These are phyloP conservation scores for Ficedula albicollis DNA, from an alignment of 2,797 vertebrate genomes.

Conservation along the genomic window DNA sequence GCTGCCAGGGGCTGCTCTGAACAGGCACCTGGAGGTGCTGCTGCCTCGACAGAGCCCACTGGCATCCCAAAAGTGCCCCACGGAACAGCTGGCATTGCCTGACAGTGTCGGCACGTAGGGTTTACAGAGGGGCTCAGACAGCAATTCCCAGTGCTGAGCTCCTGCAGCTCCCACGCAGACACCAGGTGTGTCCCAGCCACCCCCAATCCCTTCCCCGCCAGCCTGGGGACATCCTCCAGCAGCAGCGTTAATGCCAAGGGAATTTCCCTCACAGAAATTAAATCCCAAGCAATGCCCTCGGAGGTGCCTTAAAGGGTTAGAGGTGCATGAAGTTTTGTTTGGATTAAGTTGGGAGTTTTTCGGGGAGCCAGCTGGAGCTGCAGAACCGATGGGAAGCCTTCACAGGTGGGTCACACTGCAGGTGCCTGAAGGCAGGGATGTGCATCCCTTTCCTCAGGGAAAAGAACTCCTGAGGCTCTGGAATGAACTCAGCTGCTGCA, in stretches of 20 bases:
- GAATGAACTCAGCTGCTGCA: background rate
- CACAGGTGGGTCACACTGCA: no score
- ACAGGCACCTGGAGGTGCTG: no score
- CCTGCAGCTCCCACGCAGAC: accelerated
- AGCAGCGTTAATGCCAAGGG: no score
- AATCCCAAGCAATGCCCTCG: background rate
- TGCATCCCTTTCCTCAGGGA: background rate
- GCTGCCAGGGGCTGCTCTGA: no score
- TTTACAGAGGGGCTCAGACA: background rate
- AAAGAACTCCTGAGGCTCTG: background rate
- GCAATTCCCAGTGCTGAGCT: no score
- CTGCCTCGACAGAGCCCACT: no score
- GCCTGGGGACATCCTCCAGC: no score
- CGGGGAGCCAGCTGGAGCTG: background rate
- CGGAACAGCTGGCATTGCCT: no score
- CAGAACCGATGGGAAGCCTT: background rate
- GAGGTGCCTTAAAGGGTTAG: background rate
- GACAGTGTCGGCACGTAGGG: background rate
- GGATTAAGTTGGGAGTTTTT: no score
- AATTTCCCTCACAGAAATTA: no score
- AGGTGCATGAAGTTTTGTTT: no score
- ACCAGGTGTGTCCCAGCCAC: background rate
- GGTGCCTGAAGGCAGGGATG: background rate
- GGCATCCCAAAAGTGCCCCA: no score
- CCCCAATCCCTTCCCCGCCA: background rate